A percentile compares a stretch with the other conserved stretches of the same genome.
Evolutionary conservation across 2,888 invertebrate genomes (phyloP).

Genomic region (Sphecodes monilicornis): DNA sequence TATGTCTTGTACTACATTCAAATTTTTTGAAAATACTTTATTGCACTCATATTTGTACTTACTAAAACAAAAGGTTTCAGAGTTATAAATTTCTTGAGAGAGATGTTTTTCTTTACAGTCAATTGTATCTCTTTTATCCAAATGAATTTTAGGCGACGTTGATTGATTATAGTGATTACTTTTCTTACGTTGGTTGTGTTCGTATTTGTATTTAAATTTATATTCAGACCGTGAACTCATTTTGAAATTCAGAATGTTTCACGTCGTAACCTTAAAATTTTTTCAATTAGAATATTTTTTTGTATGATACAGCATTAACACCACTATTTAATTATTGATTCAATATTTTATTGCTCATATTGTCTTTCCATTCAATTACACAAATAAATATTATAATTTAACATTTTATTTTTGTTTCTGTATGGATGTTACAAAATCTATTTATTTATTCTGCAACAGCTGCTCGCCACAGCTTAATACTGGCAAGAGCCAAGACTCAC

Average conservation of each 20-base stretch:
- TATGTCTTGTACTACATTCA: constrained; percentile 88
- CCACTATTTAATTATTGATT: constrained; percentile 12
- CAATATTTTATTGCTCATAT: neutral
- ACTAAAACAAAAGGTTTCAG: constrained; percentile 84
- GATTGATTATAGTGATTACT: constrained; percentile 15
- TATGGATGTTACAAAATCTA: neutral
- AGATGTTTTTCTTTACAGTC: neutral
- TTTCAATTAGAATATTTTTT: neutral
- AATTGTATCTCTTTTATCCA: neutral
- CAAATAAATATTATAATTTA: neutral
- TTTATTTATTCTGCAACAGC: neutral
- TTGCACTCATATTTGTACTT: constrained; percentile 88
- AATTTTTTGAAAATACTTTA: constrained; percentile 88
- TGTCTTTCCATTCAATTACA: neutral
- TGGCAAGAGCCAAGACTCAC: too few species aligned
- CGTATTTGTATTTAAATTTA: constrained; percentile 30
- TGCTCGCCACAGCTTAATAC: neutral
- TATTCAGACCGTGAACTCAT: constrained; percentile 38
- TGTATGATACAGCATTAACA: neutral
- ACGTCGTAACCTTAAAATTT: constrained; percentile 23
- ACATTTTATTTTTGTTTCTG: neutral
- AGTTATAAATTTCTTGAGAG: constrained; percentile 13
- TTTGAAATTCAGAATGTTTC: constrained; percentile 10
- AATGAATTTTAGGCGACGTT: constrained; percentile 6
- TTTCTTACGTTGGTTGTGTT: constrained; percentile 18